A percentile compares a stretch with the other conserved stretches of the same genome.
Evolutionary conservation across 2,888 invertebrate species (phyloP).

Genomic region (Melanophora roralis): DNA sequence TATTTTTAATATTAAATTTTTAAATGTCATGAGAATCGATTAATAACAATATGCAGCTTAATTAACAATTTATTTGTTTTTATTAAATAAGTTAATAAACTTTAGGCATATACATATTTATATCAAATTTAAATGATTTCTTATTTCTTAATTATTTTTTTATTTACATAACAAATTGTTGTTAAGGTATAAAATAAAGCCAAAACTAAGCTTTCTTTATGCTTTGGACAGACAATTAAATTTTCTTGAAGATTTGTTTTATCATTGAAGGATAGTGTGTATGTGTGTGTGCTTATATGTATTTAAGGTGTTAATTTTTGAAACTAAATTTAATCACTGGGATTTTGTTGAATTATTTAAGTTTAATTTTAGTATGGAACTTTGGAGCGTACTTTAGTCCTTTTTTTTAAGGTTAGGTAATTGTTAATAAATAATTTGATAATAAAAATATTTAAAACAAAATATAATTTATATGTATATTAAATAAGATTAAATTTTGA

Average conservation of each 20-base stretch:
- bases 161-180: constrained; percentile 54
- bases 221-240: constrained; percentile 5
- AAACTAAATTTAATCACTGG: constrained; percentile 57
- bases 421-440: constrained; percentile 21
- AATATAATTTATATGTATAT: constrained; percentile 19
- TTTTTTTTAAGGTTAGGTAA: not conserved
- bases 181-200: constrained; percentile 26
- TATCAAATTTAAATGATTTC: constrained; percentile 16
- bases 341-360: constrained; percentile 3
- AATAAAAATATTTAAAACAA: constrained; percentile 3
- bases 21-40: constrained; percentile 42
- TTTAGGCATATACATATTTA: constrained; percentile 31
- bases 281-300: constrained; percentile 1
- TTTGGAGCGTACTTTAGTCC: constrained; percentile 32
- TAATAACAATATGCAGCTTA: constrained; percentile 53
- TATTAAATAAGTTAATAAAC: constrained; percentile 37
- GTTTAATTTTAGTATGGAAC: constrained; percentile 53
- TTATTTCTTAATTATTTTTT: constrained; percentile 11
- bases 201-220: constrained; percentile 33
- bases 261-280: not conserved
- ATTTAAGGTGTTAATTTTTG: constrained; percentile 20
- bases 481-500: constrained; percentile 57
- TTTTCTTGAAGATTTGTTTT: not conserved
- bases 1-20: constrained; percentile 32
- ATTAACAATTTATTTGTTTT: constrained; percentile 12